phyloP scores from a whole-genome alignment of 2,888 invertebrate species.

The Synergus umbraculus region DNA sequence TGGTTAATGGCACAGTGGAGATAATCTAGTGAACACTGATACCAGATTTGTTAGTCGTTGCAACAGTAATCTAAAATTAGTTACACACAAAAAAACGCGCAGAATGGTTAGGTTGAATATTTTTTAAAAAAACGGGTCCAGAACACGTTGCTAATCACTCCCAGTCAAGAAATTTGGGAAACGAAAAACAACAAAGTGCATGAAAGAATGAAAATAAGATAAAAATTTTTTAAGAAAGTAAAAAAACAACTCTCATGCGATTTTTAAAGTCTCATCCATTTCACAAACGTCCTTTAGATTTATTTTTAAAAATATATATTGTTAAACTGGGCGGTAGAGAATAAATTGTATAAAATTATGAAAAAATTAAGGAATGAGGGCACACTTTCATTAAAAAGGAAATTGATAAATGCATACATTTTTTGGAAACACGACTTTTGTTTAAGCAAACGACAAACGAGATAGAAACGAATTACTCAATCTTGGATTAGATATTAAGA shows the following conservation, averaged over 20 bases:
- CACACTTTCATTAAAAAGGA: background rate
- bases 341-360: too few species aligned
- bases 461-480: background rate
- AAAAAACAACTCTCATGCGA: background rate
- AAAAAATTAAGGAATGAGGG: background rate
- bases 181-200: background rate
- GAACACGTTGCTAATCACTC: conserved; percentile 21
- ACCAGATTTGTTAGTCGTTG: conserved; percentile 43
- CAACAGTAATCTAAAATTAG: conserved; percentile 7
- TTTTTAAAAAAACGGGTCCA: conserved; percentile 65
- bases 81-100: background rate
- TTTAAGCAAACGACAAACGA: background rate
- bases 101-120: conserved; percentile 40
- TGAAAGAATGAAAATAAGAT: background rate
- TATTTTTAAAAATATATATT: too few species aligned
- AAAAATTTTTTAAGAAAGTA: background rate
- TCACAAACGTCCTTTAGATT: background rate
- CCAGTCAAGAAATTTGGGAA: background rate
- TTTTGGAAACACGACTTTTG: background rate
- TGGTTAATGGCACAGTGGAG: conserved; percentile 66
- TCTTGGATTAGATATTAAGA: background rate
- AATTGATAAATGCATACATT: background rate
- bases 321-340: too few species aligned
- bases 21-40: conserved; percentile 45
- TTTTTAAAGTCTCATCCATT: background rate